phyloP scores from a whole-genome alignment of 2,888 invertebrate species.

The Rosalia funebris region DNA sequence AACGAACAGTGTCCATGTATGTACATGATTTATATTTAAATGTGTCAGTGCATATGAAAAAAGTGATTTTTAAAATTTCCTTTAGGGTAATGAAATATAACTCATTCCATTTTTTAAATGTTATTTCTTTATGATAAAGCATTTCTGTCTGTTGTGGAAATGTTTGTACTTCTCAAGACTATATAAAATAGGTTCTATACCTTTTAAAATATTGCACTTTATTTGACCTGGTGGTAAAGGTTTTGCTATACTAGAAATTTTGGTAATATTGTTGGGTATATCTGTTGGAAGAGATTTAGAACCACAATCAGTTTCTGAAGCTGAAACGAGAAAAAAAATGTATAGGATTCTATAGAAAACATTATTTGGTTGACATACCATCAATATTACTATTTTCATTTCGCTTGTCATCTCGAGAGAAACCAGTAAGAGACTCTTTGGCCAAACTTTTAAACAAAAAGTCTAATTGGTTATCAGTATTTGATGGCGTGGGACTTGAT shows the following conservation, averaged over 20 bases:
- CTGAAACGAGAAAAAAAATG: slow-evolving; percentile 42
- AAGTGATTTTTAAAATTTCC: too few relatives aligned
- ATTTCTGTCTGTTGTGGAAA: too few relatives aligned
- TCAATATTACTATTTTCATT: slow-evolving; percentile 68
- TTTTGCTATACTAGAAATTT: slow-evolving; percentile 61
- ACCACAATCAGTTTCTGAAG: slow-evolving; percentile 49
- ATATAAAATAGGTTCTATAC: too few relatives aligned
- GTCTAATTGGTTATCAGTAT: slow-evolving; percentile 71
- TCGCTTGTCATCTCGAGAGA: slow-evolving; percentile 66
- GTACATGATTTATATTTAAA: too few relatives aligned
- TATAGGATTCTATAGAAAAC: too few relatives aligned
- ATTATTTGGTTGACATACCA: too few relatives aligned
- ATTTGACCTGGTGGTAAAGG: slow-evolving; percentile 89
- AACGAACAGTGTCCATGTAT: too few relatives aligned
- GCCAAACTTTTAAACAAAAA: slow-evolving; percentile 80
- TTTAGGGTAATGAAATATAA: too few relatives aligned
- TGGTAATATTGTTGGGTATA: slow-evolving; percentile 61
- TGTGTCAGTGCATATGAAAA: too few relatives aligned
- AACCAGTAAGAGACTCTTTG: slow-evolving; percentile 72
- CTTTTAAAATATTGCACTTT: slow-evolving; percentile 95
- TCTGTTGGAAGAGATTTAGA: slow-evolving; percentile 59
- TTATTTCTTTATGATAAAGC: too few relatives aligned
- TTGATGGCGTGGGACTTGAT: slow-evolving; percentile 57
- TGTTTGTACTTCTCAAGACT: too few relatives aligned
- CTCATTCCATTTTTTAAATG: too few relatives aligned